phyloP scores from a whole-genome alignment of 2,113 vertebrate species.

The Naja naja region DNA sequence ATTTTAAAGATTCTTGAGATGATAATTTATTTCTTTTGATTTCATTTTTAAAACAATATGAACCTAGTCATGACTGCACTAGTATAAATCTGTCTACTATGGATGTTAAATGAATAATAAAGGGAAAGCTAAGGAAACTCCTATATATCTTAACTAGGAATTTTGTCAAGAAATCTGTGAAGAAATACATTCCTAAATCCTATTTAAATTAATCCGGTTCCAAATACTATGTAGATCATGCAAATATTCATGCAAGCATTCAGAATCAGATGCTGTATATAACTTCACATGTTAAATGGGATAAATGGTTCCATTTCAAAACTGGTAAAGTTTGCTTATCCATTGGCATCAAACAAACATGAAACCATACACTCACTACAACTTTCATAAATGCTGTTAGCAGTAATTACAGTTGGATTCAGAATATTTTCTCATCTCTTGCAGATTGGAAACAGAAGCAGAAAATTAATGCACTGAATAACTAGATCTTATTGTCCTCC shows the following conservation, averaged over 20 bases:
- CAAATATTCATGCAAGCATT: not conserved
- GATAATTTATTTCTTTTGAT: not conserved
- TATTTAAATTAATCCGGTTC: not conserved
- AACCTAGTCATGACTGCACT: not conserved
- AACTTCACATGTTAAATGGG: not conserved
- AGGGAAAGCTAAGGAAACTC: not conserved
- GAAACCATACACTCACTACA: not conserved
- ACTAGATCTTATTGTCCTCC: not conserved
- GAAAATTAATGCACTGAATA: not conserved
- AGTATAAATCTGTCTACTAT: not conserved
- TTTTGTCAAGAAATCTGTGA: not conserved
- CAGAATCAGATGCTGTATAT: not conserved
- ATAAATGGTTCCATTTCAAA: not conserved
- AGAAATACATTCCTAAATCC: not conserved
- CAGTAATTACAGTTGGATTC: not conserved
- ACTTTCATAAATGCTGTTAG: not conserved
- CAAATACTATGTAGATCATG: not conserved
- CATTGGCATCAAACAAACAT: not conserved
- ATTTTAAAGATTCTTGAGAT: not conserved
- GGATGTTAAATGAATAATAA: not conserved
- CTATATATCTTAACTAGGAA: not conserved
- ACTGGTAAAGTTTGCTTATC: not conserved
- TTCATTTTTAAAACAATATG: not conserved
- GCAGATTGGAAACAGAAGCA: not conserved
- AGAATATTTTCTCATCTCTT: not conserved